Base-by-base conservation (phyloP, 2,888 invertebrate species). In the Limnephilus marmoratus region DNA sequence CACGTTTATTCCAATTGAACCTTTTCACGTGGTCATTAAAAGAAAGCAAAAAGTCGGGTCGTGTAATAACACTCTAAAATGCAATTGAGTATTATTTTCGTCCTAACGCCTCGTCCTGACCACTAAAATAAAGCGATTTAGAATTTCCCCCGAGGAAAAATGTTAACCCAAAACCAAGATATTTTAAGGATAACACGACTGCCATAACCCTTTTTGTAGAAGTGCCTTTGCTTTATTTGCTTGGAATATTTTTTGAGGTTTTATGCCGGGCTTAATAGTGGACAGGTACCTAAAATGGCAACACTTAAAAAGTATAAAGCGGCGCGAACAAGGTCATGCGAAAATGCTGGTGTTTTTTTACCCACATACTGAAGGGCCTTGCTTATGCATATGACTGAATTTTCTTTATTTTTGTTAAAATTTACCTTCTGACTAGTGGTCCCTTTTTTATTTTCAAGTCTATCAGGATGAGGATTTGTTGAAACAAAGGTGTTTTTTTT, bases 261-360 rank as follows among this genome's bases (percentile, higher is more conserved):
- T 86, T 24, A 41, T 37, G 53, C 15, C 18, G 53, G 80, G 13
- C 34, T 49, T 88, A 88, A 88, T 53, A 68, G 68, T 68, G 24
- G 34, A 37, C 88, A 88, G 87, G 88, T 88, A 88, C 53, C 88
- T 31, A 88, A 86, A 88, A 88, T 88, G 88, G 88, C 88, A 53
- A 88, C 68, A 88, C 88, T 88, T 88, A 68, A 88, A 88, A 68
- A 88, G 53, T 86, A 49, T 49, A 86, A 86, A 86, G 49, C 86
- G 45, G 29, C 29, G 29, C n/a, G 13, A 29, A 86, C 86, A 86
- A 49, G 29, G 31, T 82, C 34, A 86, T 49, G 49, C 49, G 86
- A 86, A 83, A 9, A 83, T 83, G 3, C 83, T 11, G 37, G n/a
- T 37, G 49, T 86, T 86, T 86, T 85, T 86, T 29, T 13, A n/a